These are phyloP conservation scores for Nesoenas mayeri DNA, from an alignment of 2,113 vertebrate genomes.

Conservation along the genomic window DNA sequence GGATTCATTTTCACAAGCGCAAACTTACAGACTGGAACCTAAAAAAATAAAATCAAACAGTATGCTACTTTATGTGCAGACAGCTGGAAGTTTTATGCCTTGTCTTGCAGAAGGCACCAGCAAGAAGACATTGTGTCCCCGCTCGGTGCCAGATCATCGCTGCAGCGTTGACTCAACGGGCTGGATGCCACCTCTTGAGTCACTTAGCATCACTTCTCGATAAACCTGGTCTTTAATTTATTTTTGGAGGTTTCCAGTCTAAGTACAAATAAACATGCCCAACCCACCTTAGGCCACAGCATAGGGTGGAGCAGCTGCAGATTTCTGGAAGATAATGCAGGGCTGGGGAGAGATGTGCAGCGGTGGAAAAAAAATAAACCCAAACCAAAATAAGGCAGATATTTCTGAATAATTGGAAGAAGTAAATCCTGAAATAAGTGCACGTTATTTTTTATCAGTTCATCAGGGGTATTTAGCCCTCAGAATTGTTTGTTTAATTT, in stretches of 20 bases:
- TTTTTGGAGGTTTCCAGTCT: slow-evolving; percentile 52
- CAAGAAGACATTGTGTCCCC: background rate
- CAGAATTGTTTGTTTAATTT: background rate
- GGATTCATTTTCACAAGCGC: background rate
- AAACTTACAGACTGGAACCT: background rate
- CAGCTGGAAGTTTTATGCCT: background rate
- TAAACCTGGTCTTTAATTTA: slow-evolving; percentile 43
- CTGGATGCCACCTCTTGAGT: slow-evolving; percentile 44
- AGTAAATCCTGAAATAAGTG: background rate
- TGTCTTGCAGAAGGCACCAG: background rate
- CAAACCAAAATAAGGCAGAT: background rate
- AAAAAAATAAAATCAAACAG: background rate
- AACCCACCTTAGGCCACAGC: slow-evolving; percentile 17
- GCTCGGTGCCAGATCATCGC: background rate
- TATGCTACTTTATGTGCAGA: accelerated
- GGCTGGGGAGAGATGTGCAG: background rate
- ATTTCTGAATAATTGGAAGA: background rate
- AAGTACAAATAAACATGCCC: slow-evolving; percentile 61
- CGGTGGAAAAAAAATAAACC: background rate
- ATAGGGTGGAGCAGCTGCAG: slow-evolving; percentile 37
- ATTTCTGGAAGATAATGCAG: background rate
- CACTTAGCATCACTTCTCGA: slow-evolving; percentile 13
- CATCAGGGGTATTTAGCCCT: background rate
- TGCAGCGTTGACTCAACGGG: slow-evolving; percentile 13
- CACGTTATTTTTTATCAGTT: background rate